Evolutionary conservation across 2,113 vertebrate species (phyloP).

Genomic region (Xiphias gladius): DNA sequence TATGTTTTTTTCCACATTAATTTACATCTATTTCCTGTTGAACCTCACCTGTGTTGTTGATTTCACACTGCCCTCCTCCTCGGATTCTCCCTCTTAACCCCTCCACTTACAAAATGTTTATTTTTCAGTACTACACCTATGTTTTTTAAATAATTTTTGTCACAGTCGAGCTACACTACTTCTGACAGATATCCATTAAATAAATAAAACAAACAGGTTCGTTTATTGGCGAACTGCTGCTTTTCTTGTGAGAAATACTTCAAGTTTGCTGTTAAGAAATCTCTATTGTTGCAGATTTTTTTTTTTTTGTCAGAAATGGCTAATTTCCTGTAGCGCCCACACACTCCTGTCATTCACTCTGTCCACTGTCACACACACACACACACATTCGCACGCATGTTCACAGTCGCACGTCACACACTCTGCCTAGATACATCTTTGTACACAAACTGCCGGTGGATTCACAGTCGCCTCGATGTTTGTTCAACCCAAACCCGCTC

Average conservation of each 20-base stretch:
- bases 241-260: not conserved
- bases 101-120: slow-evolving; percentile 35
- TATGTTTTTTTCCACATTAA: not conserved
- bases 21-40: not conserved
- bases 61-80: not conserved
- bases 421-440: slow-evolving; percentile 41
- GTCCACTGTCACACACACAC: not conserved
- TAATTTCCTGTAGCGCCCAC: slow-evolving; percentile 30
- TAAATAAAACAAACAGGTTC: slow-evolving; percentile 38
- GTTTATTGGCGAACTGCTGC: slow-evolving; percentile 11
- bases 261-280: slow-evolving; percentile 33
- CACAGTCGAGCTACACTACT: slow-evolving; percentile 33
- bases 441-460: slow-evolving; percentile 45
- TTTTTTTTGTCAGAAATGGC: slow-evolving; percentile 22
- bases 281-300: not conserved
- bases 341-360: slow-evolving; percentile 17
- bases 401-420: slow-evolving; percentile 17
- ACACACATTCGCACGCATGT: slow-evolving; percentile 3
- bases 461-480: slow-evolving; percentile 55
- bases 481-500: slow-evolving; percentile 16
- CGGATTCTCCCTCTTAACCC: not conserved
- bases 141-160: slow-evolving; percentile 8
- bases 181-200: slow-evolving; percentile 22
- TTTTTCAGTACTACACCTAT: slow-evolving; percentile 1
- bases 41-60: slow-evolving; percentile 11